These are phyloP conservation scores for Drosophila borborema DNA, from an alignment of 2,888 invertebrate genomes.

Conservation along the genomic window DNA sequence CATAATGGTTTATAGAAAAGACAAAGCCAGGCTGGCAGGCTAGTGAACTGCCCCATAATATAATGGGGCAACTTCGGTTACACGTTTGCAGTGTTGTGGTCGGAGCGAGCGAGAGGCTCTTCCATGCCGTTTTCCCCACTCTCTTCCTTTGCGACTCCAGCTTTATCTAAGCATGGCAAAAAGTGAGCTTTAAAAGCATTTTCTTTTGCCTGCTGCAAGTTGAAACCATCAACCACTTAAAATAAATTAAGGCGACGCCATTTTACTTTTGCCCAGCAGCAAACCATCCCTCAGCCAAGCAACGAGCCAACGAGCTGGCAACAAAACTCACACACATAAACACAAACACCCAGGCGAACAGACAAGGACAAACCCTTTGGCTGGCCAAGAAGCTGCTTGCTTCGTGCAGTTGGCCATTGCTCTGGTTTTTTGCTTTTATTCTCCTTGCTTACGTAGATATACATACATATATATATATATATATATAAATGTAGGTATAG, in stretches of 20 bases:
- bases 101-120: background rate
- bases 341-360: conserved; percentile 25
- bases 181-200: conserved; percentile 55
- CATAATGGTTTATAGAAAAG: conserved; percentile 79
- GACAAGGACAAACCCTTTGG: conserved; percentile 58
- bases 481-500: conserved; percentile 1
- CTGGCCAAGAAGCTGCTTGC: conserved; percentile 61
- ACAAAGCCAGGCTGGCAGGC: conserved; percentile 50
- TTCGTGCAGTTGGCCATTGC: conserved; percentile 71
- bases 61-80: conserved; percentile 37
- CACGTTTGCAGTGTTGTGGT: conserved; percentile 42
- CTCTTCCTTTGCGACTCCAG: too few species aligned
- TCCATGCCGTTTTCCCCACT: background rate
- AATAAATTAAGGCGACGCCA: conserved; percentile 81
- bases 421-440: conserved; percentile 66
- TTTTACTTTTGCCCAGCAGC: conserved; percentile 71
- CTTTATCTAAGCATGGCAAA: conserved; percentile 25
- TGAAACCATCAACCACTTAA: conserved; percentile 80
- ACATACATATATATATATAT: conserved; percentile 6
- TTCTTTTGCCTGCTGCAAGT: conserved; percentile 57
- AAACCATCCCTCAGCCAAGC: conserved; percentile 71
- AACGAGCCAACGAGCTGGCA: conserved; percentile 61
- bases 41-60: conserved; percentile 4
- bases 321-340: conserved; percentile 48
- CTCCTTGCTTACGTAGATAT: conserved; percentile 30